Conservation (phyloP, 2,888 invertebrate genomes). For the Idaea straminata region DNA sequence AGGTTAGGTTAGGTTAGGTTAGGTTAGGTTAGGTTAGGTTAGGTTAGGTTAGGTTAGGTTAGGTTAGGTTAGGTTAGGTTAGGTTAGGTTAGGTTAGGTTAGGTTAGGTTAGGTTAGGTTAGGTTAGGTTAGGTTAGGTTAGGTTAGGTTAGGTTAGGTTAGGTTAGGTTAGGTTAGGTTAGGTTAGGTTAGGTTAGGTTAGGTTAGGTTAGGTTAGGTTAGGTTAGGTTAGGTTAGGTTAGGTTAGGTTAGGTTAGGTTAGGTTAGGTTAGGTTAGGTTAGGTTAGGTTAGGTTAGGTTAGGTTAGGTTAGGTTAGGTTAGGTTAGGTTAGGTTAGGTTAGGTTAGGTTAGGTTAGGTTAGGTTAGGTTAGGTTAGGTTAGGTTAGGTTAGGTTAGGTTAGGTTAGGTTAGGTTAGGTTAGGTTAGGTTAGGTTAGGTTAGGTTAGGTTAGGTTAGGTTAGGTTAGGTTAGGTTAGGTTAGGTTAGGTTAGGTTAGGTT, state of each 20-base stretch:
- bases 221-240: conserved; percentile 1
- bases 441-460: conserved; percentile 1
- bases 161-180: conserved; percentile 1
- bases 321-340: conserved; percentile 1
- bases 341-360: conserved; percentile 1
- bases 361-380: conserved; percentile 1
- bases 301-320: conserved; percentile 1
- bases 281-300: conserved; percentile 1
- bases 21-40: conserved; percentile 1
- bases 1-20: conserved; percentile 1
- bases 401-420: conserved; percentile 1
- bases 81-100: conserved; percentile 1
- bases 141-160: conserved; percentile 1
- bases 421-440: conserved; percentile 1
- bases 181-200: conserved; percentile 1
- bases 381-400: conserved; percentile 1
- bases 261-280: conserved; percentile 1
- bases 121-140: conserved; percentile 1
- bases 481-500: conserved; percentile 1
- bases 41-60: conserved; percentile 1
- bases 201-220: conserved; percentile 1
- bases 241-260: conserved; percentile 1
- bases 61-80: conserved; percentile 1
- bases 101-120: conserved; percentile 1
- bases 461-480: conserved; percentile 1